Conservation (phyloP, 2,797 vertebrate species). For the Dipus sagitta region DNA sequence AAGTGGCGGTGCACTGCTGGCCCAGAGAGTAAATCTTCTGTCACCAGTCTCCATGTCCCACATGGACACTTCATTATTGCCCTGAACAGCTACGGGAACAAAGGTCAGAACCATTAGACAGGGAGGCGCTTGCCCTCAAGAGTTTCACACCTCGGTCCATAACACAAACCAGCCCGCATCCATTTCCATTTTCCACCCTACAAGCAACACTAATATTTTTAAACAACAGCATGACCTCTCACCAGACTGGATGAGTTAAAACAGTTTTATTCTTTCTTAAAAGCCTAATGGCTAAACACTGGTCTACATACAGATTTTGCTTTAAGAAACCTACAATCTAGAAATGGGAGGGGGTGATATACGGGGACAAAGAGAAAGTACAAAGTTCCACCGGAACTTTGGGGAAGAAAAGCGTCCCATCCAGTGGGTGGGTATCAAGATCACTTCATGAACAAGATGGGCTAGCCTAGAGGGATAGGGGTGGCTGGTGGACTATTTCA, state of each 20-base stretch:
- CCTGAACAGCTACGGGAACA: conserved; percentile 93
- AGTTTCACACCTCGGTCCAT: background rate
- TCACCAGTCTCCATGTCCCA: conserved; percentile 99
- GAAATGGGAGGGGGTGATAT: background rate
- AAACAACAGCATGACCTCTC: background rate
- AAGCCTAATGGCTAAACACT: background rate
- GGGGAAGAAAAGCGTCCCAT: background rate
- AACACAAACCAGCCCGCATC: background rate
- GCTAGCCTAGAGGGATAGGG: background rate
- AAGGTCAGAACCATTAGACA: conserved; percentile 53
- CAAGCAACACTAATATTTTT: background rate
- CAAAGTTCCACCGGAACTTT: background rate
- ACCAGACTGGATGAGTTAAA: background rate
- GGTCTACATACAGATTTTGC: background rate
- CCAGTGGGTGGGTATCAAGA: background rate
- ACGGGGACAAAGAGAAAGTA: background rate
- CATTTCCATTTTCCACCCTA: background rate
- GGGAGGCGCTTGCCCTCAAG: background rate
- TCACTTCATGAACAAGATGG: background rate
- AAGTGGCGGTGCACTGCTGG: conserved; percentile 96
- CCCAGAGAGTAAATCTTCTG: conserved; percentile 97
- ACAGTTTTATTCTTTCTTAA: background rate
- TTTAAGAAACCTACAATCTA: background rate
- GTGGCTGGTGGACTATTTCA: background rate
- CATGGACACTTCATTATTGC: conserved; percentile 99